Percentiles rank a stretch among this genome's conserved stretches.
These are phyloP conservation scores for Triplophysa bombifrons DNA, from an alignment of 2,797 vertebrate species.

Conservation along the genomic window DNA sequence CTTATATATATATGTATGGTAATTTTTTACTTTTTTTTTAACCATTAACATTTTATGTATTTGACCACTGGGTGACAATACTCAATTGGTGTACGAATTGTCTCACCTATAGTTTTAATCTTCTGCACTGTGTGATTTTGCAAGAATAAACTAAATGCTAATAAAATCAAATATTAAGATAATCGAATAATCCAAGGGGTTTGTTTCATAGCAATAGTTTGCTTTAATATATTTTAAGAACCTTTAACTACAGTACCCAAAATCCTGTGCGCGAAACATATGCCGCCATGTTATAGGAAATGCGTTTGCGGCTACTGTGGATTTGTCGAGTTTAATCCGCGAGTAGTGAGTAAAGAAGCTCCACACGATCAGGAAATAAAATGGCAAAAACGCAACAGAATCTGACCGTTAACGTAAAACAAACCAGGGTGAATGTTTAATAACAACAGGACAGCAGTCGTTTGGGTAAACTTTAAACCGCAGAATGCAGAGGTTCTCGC, in stretches of 20 bases:
- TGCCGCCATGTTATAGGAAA: constrained; percentile 79
- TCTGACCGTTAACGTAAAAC: background rate
- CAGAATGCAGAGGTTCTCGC: background rate
- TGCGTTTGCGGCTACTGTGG: constrained; percentile 68
- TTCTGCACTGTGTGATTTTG: too few relatives aligned
- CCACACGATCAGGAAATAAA: constrained; percentile 65
- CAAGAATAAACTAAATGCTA: too few relatives aligned
- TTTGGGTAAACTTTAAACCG: background rate
- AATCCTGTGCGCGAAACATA: constrained; percentile 56
- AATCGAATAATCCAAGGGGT: too few relatives aligned
- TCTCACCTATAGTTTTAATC: too few relatives aligned
- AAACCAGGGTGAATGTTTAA: background rate
- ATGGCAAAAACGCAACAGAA: constrained; percentile 53
- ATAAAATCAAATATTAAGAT: too few relatives aligned
- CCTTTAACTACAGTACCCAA: constrained; percentile 76
- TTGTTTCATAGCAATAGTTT: too few relatives aligned
- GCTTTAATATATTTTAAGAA: too few relatives aligned
- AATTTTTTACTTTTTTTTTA: too few relatives aligned
- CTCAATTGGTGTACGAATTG: background rate
- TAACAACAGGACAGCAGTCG: background rate
- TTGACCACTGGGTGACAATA: constrained; percentile 42
- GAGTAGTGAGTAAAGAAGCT: constrained; percentile 68
- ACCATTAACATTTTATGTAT: background rate
- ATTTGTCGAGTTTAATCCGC: constrained; percentile 80
- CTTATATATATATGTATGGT: too few relatives aligned